These are phyloP conservation scores for Drosophila ezoana DNA, from an alignment of 2,888 invertebrate species.

Conservation along the genomic window DNA sequence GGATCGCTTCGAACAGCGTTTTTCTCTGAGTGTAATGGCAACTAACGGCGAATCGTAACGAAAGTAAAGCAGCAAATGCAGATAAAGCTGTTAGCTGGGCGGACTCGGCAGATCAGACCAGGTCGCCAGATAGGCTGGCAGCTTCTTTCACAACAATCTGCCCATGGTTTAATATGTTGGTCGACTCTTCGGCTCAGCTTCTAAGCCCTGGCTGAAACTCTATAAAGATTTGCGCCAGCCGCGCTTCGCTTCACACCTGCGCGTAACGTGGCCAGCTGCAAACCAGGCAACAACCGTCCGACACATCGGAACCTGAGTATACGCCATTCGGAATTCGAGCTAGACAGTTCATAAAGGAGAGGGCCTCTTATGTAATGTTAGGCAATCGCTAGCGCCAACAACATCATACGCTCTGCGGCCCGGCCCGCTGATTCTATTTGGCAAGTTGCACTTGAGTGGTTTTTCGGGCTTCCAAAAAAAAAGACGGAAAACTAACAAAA, in stretches of 20 bases:
- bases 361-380: constrained; percentile 74
- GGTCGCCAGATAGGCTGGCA: constrained; percentile 24
- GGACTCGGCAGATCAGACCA: constrained; percentile 3
- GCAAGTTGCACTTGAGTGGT: constrained; percentile 83
- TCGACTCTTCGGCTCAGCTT: constrained; percentile 46
- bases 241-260: constrained; percentile 84
- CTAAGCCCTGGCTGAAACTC: constrained; percentile 57
- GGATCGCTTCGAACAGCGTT: too few species aligned
- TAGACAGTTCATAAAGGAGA: constrained; percentile 43
- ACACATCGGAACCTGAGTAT: constrained; percentile 2
- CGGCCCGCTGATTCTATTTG: constrained; percentile 69
- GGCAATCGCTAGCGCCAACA: constrained; percentile 50
- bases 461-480: constrained; percentile 73
- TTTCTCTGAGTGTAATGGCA: constrained; percentile 2
- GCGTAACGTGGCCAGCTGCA: constrained; percentile 70
- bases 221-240: constrained; percentile 80
- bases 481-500: constrained; percentile 57
- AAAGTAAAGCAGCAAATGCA: constrained; percentile 63
- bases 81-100: constrained; percentile 26
- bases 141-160: constrained; percentile 49
- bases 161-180: constrained; percentile 34
- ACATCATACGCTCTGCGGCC: constrained; percentile 22
- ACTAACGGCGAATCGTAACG: constrained; percentile 58
- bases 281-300: constrained; percentile 42
- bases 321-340: constrained; percentile 41